Evolutionary conservation across 1,140 invertebrate genomes (phyloP).

Genomic region (Conus betulinus): DNA sequence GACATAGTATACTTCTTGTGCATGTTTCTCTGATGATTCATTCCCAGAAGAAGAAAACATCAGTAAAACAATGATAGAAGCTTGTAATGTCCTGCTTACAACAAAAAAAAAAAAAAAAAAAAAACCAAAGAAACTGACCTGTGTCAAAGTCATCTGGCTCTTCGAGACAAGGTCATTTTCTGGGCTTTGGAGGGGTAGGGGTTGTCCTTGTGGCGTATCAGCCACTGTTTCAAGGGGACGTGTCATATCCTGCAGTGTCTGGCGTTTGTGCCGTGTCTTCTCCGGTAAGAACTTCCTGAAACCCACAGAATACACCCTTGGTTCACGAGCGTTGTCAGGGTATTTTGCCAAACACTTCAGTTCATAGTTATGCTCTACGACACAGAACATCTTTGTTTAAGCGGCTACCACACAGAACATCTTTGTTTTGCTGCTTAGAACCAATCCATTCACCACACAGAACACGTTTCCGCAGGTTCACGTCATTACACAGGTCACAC

Average conservation of each 20-base stretch:
- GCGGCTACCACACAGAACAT: too few relatives aligned
- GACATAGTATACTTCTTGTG: too few relatives aligned
- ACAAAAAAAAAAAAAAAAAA: not conserved
- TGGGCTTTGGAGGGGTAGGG: slow-evolving; percentile 74
- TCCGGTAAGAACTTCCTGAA: slow-evolving; percentile 53
- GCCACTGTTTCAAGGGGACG: slow-evolving; percentile 73
- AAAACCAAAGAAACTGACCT: slow-evolving; percentile 40
- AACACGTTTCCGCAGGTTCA: too few relatives aligned
- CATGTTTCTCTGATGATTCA: too few relatives aligned
- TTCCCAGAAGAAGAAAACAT: too few relatives aligned
- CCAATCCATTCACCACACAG: too few relatives aligned
- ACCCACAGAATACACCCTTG: slow-evolving; percentile 26
- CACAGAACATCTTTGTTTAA: too few relatives aligned
- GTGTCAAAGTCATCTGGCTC: slow-evolving; percentile 71
- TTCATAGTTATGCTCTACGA: too few relatives aligned
- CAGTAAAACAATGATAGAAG: too few relatives aligned
- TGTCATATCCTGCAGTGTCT: slow-evolving; percentile 68
- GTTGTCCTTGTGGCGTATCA: slow-evolving; percentile 71
- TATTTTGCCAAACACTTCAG: not conserved
- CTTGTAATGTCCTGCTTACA: too few relatives aligned
- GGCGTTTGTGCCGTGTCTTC: slow-evolving; percentile 62
- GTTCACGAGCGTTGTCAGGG: not conserved
- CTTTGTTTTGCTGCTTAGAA: too few relatives aligned
- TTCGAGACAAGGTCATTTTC: slow-evolving; percentile 68
- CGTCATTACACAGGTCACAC: too few relatives aligned